Percentiles rank a stretch among this genome's conserved stretches.
These are phyloP conservation scores for Bombus sylvicola DNA, from an alignment of 1,140 invertebrate species.

Conservation along the genomic window DNA sequence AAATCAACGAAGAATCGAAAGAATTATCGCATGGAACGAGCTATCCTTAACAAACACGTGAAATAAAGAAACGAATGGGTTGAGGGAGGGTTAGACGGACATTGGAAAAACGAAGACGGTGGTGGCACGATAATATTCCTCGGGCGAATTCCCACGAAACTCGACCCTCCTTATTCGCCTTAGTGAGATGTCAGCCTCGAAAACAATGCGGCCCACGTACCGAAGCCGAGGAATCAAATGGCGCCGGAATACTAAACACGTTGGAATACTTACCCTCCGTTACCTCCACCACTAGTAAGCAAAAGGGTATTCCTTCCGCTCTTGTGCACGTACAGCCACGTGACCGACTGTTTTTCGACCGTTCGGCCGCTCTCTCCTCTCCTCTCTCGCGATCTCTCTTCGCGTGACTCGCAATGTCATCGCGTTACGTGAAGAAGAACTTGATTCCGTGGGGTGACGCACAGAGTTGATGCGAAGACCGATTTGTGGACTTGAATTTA, in stretches of 20 bases:
- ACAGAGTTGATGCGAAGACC: background rate
- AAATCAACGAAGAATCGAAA: background rate
- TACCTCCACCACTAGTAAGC: background rate
- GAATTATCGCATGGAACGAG: constrained; percentile 10
- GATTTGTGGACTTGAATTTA: background rate
- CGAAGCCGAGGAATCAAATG: constrained; percentile 70
- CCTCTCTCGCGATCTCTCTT: background rate
- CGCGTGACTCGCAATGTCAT: constrained; percentile 13
- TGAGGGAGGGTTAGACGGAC: background rate
- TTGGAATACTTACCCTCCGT: constrained; percentile 56
- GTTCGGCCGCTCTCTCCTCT: constrained; percentile 17
- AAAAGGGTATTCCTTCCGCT: constrained; percentile 8
- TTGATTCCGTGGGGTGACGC: background rate
- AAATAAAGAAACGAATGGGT: constrained; percentile 17
- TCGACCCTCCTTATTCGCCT: constrained; percentile 59
- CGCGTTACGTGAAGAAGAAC: background rate
- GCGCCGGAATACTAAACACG: constrained; percentile 66
- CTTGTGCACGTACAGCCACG: constrained; percentile 58
- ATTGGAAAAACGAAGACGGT: background rate
- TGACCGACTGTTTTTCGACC: constrained; percentile 58
- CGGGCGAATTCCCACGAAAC: constrained; percentile 64
- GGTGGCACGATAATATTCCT: constrained; percentile 65
- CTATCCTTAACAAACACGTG: constrained; percentile 1
- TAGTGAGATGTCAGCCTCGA: constrained; percentile 69
- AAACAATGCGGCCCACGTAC: constrained; percentile 70